These are phyloP conservation scores for Tamandua tetradactyla DNA, from an alignment of 2,797 vertebrate species.

Conservation along the genomic window DNA sequence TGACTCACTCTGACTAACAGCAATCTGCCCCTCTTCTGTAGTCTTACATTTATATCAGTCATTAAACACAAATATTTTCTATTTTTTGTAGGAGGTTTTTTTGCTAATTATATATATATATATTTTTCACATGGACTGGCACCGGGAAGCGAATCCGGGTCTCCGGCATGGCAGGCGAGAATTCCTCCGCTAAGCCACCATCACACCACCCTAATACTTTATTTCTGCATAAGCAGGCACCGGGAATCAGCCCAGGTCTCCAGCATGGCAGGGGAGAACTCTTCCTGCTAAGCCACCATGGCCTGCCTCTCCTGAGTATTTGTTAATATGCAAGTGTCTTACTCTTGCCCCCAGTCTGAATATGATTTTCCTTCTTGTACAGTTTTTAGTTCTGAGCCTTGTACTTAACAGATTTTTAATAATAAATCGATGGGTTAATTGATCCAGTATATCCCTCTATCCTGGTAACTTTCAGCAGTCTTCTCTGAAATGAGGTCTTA, in stretches of 20 bases:
- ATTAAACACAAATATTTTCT: not conserved
- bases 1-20: not conserved
- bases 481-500: conserved; percentile 15
- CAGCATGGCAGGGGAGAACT: too few species aligned
- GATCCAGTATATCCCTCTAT: not conserved
- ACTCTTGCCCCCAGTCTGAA: not conserved
- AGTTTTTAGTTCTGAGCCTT: not conserved
- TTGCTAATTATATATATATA: too few species aligned
- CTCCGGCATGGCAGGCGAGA: too few species aligned
- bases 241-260: too few species aligned
- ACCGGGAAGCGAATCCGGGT: too few species aligned
- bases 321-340: not conserved
- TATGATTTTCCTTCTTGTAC: not conserved
- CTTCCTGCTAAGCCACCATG: too few species aligned
- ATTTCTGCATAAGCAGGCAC: too few species aligned
- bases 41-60: not conserved
- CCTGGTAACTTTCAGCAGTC: not conserved
- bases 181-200: too few species aligned
- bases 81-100: not conserved
- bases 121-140: too few species aligned
- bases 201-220: too few species aligned
- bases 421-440: not conserved
- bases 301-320: too few species aligned
- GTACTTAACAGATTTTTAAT: not conserved
- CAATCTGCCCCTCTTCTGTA: not conserved